Conservation (phyloP, 2,797 vertebrate species). For the Lophius americanus region DNA sequence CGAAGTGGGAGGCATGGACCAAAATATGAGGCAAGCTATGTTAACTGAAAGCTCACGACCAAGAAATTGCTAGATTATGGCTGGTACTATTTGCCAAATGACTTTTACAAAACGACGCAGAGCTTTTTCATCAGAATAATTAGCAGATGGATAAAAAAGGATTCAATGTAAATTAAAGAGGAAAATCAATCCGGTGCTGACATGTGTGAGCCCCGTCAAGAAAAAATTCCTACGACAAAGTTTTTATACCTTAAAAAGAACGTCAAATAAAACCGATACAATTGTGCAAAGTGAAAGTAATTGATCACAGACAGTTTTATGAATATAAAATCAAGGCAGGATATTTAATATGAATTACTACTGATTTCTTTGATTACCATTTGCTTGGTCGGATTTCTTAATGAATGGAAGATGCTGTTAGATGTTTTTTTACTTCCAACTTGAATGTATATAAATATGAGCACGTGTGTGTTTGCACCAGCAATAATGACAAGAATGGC, state of each 20-base stretch:
- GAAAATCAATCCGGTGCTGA: conserved; percentile 36
- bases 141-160: conserved; percentile 45
- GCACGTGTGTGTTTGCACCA: conserved; percentile 73
- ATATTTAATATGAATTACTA: neutral
- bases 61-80: conserved; percentile 74
- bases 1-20: conserved; percentile 74
- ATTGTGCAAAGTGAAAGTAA: conserved; percentile 15
- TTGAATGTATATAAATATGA: conserved; percentile 61
- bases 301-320: conserved; percentile 32
- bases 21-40: conserved; percentile 72
- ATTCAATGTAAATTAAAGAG: conserved; percentile 48
- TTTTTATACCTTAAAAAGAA: conserved; percentile 11
- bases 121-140: conserved; percentile 65
- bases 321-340: conserved; percentile 46
- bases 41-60: conserved; percentile 69
- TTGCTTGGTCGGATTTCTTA: conserved; percentile 63
- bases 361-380: conserved; percentile 22
- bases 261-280: conserved; percentile 9
- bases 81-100: conserved; percentile 74
- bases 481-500: conserved; percentile 93
- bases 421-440: conserved; percentile 52
- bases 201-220: conserved; percentile 4
- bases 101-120: conserved; percentile 62
- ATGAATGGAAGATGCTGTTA: conserved; percentile 83
- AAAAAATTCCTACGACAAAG: too few relatives aligned